Evolutionary conservation across 35 echinoderm and acorn worm genomes (phyloP).

Genomic region (Acanthaster planci): DNA sequence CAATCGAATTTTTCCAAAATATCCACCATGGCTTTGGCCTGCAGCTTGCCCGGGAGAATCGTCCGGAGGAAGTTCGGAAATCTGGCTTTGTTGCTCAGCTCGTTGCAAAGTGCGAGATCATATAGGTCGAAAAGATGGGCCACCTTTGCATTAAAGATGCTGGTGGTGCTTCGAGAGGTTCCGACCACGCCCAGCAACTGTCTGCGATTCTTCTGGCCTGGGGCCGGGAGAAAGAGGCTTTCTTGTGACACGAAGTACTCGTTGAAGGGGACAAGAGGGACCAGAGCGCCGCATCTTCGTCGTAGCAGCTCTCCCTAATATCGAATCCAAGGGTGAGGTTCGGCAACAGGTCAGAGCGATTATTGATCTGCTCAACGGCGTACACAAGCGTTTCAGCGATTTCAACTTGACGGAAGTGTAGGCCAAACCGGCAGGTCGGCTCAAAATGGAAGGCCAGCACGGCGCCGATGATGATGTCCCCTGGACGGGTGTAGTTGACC

Average conservation of each 20-base stretch:
- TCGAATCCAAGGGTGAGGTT: conserved; percentile 42
- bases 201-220: neutral
- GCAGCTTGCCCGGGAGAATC: conserved; percentile 36
- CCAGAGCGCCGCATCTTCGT: neutral
- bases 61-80: conserved; percentile 51
- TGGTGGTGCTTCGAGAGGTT: conserved; percentile 27
- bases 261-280: neutral
- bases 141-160: conserved; percentile 4
- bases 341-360: conserved; percentile 7
- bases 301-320: conserved; percentile 25
- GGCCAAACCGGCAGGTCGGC: neutral
- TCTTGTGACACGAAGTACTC: neutral
- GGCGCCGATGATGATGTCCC: conserved; percentile 27
- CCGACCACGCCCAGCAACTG: conserved; percentile 12
- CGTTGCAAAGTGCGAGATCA: conserved; percentile 35
- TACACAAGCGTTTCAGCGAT: conserved; percentile 35
- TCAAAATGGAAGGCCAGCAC: neutral
- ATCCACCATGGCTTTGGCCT: conserved; percentile 38
- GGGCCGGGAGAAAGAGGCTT: neutral
- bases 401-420: neutral
- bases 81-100: conserved; percentile 36
- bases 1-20: conserved; percentile 41
- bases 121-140: conserved; percentile 1
- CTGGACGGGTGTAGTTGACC: neutral
- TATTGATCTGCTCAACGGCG: conserved; percentile 37